Evolutionary conservation across 2,797 vertebrate species (phyloP).

Genomic region (Pterois miles): DNA sequence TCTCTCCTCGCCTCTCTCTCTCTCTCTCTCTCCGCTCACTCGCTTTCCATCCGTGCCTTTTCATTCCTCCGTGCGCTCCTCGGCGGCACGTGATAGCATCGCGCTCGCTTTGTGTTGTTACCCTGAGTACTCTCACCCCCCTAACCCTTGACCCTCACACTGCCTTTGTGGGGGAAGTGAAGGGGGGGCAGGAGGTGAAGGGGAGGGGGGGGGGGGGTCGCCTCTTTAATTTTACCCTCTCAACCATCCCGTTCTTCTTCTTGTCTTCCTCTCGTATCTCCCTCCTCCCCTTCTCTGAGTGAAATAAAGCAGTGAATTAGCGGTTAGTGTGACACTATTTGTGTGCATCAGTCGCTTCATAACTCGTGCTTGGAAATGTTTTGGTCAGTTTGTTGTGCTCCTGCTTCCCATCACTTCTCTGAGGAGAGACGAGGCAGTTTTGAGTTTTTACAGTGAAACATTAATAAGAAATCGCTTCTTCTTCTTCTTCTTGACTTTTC

Average conservation of each 20-base stretch:
- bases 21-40: neutral
- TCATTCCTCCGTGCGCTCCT: slow-evolving; percentile 44
- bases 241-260: neutral
- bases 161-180: neutral
- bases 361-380: slow-evolving; percentile 42
- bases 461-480: neutral
- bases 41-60: slow-evolving; percentile 38
- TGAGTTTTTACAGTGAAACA: neutral
- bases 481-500: neutral
- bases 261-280: neutral
- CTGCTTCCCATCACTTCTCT: neutral
- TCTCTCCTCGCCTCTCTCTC: neutral
- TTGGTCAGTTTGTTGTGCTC: slow-evolving; percentile 10
- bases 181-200: neutral
- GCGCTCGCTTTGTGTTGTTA: slow-evolving; percentile 55
- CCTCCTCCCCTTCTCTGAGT: neutral
- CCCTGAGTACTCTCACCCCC: slow-evolving; percentile 33
- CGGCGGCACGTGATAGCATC: slow-evolving; percentile 64
- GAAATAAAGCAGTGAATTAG: slow-evolving; percentile 42
- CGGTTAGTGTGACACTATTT: slow-evolving; percentile 47
- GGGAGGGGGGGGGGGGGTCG: neutral
- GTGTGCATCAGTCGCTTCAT: slow-evolving; percentile 46
- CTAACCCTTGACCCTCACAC: slow-evolving; percentile 56
- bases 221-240: slow-evolving; percentile 24
- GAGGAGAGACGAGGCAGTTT: neutral